Evolutionary conservation across 1,140 invertebrate species (phyloP), one percentile per base, ranked within the genome.

Genomic region (Paralvinella palmiformis): DNA sequence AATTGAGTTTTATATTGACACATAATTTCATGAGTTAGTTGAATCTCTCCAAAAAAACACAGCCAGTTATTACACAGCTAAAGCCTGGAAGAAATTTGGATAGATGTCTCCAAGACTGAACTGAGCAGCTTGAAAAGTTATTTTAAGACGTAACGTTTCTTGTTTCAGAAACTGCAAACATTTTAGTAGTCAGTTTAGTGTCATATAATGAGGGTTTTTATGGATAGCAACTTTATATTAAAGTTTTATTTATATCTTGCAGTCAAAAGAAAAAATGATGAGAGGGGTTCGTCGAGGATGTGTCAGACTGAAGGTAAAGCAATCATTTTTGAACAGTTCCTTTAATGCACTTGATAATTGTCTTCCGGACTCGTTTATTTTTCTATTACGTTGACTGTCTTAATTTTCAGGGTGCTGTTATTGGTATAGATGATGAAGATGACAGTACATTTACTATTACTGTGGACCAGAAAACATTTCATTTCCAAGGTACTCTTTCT

Each of bases 191-290:
- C n/a, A n/a, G n/a, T n/a, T n/a, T n/a, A n/a, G n/a, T n/a, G n/a
- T n/a, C n/a, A n/a, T n/a, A n/a, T n/a, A n/a, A n/a, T n/a, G n/a
- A n/a, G n/a, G n/a, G n/a, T n/a, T n/a, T n/a, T n/a, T n/a, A n/a
- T n/a, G n/a, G n/a, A n/a, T n/a, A n/a, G n/a, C n/a, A n/a, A n/a
- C n/a, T n/a, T n/a, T n/a, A n/a, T n/a, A n/a, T n/a, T n/a, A n/a
- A n/a, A n/a, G n/a, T 41, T 64, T 71, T 66, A 35, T 66, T 64
- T 72, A 70, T 78, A 63, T 69, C 71, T 87, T 88, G 53, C 84
- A 96, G 92, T 96, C 93, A 33, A 94, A 96, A 80, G 96, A 99
- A 75, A 99, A 99, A 82, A 98, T 99, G 94, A 91, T 94, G 78
- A 86, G 93, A 68, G 95, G 96, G 5, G 92, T 95, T 31, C 85